Conservation (phyloP, 1,140 invertebrate species). For the Macrocentrus cingulum region DNA sequence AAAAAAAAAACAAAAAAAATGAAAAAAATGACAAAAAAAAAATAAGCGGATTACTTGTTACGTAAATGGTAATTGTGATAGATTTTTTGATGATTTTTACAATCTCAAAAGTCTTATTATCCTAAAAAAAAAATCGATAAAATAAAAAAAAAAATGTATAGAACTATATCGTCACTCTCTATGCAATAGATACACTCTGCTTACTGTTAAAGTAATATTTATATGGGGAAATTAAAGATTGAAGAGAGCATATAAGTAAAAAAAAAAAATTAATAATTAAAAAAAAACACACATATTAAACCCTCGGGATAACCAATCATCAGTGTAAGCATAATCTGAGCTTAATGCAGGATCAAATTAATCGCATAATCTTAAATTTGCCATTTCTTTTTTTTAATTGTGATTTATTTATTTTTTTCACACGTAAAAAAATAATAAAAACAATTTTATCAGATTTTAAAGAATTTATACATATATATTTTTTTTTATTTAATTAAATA, state of each 20-base stretch:
- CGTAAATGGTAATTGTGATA: constrained; percentile 62
- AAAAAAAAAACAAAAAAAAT: no score
- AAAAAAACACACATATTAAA: constrained; percentile 16
- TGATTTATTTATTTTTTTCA: constrained; percentile 15
- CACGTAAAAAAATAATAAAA: not conserved
- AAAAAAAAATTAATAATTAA: constrained; percentile 22
- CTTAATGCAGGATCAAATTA: constrained; percentile 31
- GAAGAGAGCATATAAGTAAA: constrained; percentile 28
- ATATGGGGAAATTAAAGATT: constrained; percentile 18
- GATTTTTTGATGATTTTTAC: constrained; percentile 64
- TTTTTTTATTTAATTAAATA: no score
- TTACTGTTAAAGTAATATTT: constrained; percentile 48
- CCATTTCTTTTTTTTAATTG: constrained; percentile 24
- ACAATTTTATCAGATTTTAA: not conserved
- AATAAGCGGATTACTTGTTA: constrained; percentile 56
- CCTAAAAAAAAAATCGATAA: no score
- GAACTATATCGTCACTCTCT: constrained; percentile 56
- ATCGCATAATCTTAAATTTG: constrained; percentile 25
- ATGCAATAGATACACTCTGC: constrained; percentile 51
- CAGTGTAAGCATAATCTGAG: constrained; percentile 29
- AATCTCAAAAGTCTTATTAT: constrained; percentile 62
- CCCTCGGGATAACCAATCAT: constrained; percentile 20
- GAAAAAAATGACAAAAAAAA: constrained; percentile 44
- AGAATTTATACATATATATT: no score
- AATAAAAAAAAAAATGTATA: no score